phyloP scores from a whole-genome alignment of 2,888 invertebrate genomes.

The Schrankia costaestrigalis region DNA sequence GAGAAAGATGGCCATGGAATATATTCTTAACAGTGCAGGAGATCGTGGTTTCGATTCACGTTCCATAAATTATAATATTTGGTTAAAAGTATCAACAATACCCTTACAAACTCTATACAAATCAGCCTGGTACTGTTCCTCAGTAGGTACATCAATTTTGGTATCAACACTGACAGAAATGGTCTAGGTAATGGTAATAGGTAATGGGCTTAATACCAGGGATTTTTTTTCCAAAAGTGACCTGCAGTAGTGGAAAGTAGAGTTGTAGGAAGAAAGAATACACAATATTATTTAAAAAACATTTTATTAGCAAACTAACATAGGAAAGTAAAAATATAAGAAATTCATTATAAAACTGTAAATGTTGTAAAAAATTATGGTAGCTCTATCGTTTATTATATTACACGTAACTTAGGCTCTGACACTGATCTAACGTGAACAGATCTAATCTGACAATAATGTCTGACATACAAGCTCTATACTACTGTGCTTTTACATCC shows the following conservation, averaged over 20 bases:
- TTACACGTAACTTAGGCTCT: constrained; percentile 52
- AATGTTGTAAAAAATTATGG: constrained; percentile 70
- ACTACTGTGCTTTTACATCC: constrained; percentile 13
- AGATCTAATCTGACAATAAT: constrained; percentile 44
- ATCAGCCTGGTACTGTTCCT: too few relatives aligned
- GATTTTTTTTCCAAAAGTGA: background rate
- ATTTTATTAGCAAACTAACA: constrained; percentile 80
- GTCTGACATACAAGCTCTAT: constrained; percentile 20
- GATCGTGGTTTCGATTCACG: too few relatives aligned
- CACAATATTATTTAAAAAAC: constrained; percentile 59
- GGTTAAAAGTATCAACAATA: too few relatives aligned
- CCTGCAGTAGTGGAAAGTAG: too few relatives aligned
- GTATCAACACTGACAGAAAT: too few relatives aligned
- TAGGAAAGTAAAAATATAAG: constrained; percentile 80
- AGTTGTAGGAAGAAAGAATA: constrained; percentile 17
- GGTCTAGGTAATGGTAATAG: too few relatives aligned
- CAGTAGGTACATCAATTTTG: too few relatives aligned
- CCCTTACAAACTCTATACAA: too few relatives aligned
- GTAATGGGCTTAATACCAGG: too few relatives aligned
- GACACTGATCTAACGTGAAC: constrained; percentile 51
- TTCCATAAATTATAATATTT: too few relatives aligned
- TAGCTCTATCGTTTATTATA: constrained; percentile 61
- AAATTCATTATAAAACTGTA: constrained; percentile 76
- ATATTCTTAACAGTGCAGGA: too few relatives aligned
- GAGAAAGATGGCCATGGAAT: too few relatives aligned